Percentiles rank a stretch among this genome's conserved stretches.
Conservation (phyloP, 23 tunicate genomes). For the Botrylloides violaceus region DNA sequence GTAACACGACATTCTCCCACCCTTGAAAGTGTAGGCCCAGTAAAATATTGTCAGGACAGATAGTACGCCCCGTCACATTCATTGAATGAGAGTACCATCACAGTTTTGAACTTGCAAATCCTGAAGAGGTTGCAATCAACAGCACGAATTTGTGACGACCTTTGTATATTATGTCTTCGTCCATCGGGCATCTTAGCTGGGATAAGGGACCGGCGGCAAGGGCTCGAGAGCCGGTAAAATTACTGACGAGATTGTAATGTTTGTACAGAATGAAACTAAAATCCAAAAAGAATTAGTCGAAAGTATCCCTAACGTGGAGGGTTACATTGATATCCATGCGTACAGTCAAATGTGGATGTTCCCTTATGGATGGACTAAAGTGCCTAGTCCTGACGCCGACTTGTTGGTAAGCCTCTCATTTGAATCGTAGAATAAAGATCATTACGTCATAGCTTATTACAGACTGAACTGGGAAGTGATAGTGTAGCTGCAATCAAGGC, state of each 20-base stretch:
- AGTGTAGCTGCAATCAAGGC: conserved; percentile 57
- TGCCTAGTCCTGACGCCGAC: conserved; percentile 10
- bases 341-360: conserved; percentile 95
- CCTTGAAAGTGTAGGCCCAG: too few relatives aligned
- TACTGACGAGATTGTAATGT: too few relatives aligned
- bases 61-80: too few relatives aligned
- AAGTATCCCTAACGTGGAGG: conserved; percentile 39
- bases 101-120: too few relatives aligned
- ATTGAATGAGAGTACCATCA: too few relatives aligned
- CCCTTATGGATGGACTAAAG: conserved; percentile 47
- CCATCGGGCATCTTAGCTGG: too few relatives aligned
- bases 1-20: not conserved
- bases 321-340: conserved; percentile 81
- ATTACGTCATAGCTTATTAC: not conserved
- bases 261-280: conserved; percentile 35
- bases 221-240: too few relatives aligned
- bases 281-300: conserved; percentile 18
- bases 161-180: too few relatives aligned
- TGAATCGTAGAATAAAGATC: not conserved
- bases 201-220: too few relatives aligned
- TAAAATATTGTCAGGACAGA: too few relatives aligned
- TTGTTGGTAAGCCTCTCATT: conserved; percentile 37
- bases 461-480: conserved; percentile 39
- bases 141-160: too few relatives aligned
- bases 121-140: too few relatives aligned